Conservation (phyloP, 37 sponge, comb jelly and placozoan species). For the Mnemiopsis leidyi region DNA sequence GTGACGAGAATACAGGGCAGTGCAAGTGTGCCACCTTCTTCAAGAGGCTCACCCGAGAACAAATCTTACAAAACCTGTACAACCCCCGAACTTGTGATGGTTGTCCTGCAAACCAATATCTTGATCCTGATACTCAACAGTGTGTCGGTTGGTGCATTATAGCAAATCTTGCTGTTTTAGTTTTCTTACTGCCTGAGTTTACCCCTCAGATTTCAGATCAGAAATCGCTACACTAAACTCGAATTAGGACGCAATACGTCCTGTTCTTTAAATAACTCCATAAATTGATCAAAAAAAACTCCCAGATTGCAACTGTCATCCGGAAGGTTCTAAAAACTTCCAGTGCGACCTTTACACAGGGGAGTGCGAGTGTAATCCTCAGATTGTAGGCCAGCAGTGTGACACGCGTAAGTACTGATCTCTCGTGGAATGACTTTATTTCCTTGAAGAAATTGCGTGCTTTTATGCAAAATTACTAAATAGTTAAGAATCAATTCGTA, state of each 20-base stretch:
- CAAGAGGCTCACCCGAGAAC: not conserved
- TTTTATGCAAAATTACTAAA: too few species aligned
- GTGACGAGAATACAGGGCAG: slow-evolving; percentile 40
- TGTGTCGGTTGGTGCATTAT: not conserved
- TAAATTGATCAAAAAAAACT: too few species aligned
- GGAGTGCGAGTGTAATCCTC: slow-evolving; percentile 35
- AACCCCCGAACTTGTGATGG: slow-evolving; percentile 32
- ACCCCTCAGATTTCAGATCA: too few species aligned
- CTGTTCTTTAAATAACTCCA: too few species aligned
- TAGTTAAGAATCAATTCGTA: too few species aligned
- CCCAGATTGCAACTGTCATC: slow-evolving; percentile 60
- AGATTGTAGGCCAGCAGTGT: slow-evolving; percentile 36
- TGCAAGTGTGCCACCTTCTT: not conserved
- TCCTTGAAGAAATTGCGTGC: too few species aligned
- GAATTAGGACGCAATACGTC: too few species aligned
- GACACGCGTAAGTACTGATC: slow-evolving; percentile 39
- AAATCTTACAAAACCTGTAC: not conserved
- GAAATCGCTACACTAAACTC: too few species aligned
- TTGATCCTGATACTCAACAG: not conserved
- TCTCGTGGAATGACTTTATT: too few species aligned
- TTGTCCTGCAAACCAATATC: slow-evolving; percentile 18
- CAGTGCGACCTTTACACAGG: not conserved
- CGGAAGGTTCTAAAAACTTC: not conserved
- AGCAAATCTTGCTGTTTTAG: not conserved
- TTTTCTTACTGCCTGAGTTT: too few species aligned